Base-by-base conservation (phyloP, 1,140 invertebrate genomes). In the Atopsyche davidsoni region DNA sequence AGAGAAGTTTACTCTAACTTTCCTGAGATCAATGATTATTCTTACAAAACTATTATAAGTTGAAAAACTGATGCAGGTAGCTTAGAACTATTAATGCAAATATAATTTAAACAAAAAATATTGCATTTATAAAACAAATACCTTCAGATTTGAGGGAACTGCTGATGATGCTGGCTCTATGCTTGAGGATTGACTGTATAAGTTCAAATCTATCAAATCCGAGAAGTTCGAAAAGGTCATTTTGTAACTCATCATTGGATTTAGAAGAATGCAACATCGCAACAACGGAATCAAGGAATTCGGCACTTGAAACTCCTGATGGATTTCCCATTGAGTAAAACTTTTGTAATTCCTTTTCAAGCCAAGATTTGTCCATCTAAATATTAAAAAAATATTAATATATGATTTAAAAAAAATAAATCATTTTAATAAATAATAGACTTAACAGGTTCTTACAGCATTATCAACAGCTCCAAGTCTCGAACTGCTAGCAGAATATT, bases 121-220 rank as follows among this genome's bases (percentile, higher is more conserved):
- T n/a, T n/a, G n/a, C n/a, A n/a, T n/a, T n/a, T n/a, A n/a, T n/a
- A n/a, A n/a, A n/a, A n/a, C n/a, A n/a, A n/a, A n/a, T n/a, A n/a
- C n/a, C n/a, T n/a, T n/a, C 38, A 53, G 40, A 24, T 42, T 38
- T 36, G 22, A 44, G 24, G 38, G 31, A 36, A 43, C 25, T 32
- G 40, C 45, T 42, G 40, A 47, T 45, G 16, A 47, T 53, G 40
- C 46, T 39, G 49, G 74, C 64, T 49, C 86, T 74, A 65, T 93
- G 79, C 60, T 83, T 75, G 6, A 96, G 72, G 40, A 96, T 69
- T 36, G 81, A 79, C 60, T 83, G 78, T 38, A 95, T 87, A 28
- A 96, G 76, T 60, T 92, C 87, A 66, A 96, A 87, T 58, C 88
- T 75, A 59, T 94, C 88, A 70, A 86, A 92, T 4, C 93, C 90